Conservation (phyloP, 2,888 invertebrate species). For the Scaptomyza polygonia region DNA sequence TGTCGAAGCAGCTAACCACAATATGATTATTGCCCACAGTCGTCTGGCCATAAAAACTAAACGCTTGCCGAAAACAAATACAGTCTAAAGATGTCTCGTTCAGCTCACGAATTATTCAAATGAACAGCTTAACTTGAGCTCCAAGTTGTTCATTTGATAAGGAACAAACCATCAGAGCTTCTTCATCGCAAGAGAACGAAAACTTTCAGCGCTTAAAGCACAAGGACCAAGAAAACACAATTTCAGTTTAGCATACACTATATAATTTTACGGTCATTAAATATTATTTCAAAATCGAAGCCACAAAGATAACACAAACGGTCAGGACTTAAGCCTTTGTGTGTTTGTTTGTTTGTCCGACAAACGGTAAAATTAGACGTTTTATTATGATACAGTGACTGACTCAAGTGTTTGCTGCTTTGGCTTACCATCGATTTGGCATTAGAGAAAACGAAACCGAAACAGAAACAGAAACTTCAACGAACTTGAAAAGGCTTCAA, state of each 20-base stretch:
- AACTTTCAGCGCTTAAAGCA: background rate
- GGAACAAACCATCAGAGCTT: background rate
- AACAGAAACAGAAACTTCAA: slow-evolving; percentile 41
- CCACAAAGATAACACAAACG: slow-evolving; percentile 35
- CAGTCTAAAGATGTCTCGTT: background rate
- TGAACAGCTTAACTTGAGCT: slow-evolving; percentile 2
- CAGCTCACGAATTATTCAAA: slow-evolving; percentile 1
- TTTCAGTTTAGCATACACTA: slow-evolving; percentile 55
- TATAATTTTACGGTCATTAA: slow-evolving; percentile 81
- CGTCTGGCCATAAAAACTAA: slow-evolving; percentile 54
- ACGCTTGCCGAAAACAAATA: slow-evolving; percentile 23
- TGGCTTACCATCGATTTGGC: slow-evolving; percentile 79
- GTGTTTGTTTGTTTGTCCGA: slow-evolving; percentile 38
- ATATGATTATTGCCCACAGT: slow-evolving; percentile 60
- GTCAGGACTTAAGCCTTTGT: slow-evolving; percentile 52
- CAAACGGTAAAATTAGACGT: slow-evolving; percentile 65
- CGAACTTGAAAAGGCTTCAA: slow-evolving; percentile 65
- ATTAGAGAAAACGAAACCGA: slow-evolving; percentile 70
- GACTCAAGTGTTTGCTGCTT: slow-evolving; percentile 29
- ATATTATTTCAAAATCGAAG: slow-evolving; percentile 77
- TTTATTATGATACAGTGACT: slow-evolving; percentile 73
- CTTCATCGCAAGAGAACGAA: background rate
- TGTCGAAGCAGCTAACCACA: slow-evolving; percentile 60
- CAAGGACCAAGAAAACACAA: slow-evolving; percentile 24
- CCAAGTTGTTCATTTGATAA: background rate